Conservation (phyloP, 1,140 invertebrate genomes). For the Bombus pyrosoma region DNA sequence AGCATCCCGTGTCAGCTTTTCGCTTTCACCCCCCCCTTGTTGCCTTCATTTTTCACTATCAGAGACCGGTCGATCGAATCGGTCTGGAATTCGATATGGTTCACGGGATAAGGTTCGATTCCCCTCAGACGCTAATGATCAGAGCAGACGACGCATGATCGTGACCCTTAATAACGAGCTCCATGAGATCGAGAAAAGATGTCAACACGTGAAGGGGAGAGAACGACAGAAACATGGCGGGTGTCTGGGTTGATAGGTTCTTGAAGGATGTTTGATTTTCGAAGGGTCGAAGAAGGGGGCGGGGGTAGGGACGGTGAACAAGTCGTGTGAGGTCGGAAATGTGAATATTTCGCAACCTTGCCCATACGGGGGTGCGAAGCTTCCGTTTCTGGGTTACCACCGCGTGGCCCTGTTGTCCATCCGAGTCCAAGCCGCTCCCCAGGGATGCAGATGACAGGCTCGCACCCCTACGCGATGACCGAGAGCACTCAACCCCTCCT, state of each 20-base stretch:
- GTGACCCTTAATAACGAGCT: slow-evolving; percentile 25
- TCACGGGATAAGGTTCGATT: slow-evolving; percentile 21
- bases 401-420: slow-evolving; percentile 79
- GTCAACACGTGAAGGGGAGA: neutral
- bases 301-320: slow-evolving; percentile 27
- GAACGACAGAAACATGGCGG: neutral
- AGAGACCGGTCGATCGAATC: slow-evolving; percentile 11
- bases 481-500: slow-evolving; percentile 78
- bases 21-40: slow-evolving; percentile 33
- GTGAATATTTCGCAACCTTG: slow-evolving; percentile 85
- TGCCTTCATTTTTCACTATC: neutral
- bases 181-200: slow-evolving; percentile 29
- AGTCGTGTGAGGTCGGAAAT: slow-evolving; percentile 71
- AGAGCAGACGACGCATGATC: slow-evolving; percentile 45
- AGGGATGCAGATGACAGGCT: slow-evolving; percentile 76
- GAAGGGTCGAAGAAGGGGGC: neutral
- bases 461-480: slow-evolving; percentile 79
- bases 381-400: slow-evolving; percentile 85
- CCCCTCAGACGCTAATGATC: slow-evolving; percentile 45
- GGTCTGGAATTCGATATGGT: neutral
- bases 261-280: neutral
- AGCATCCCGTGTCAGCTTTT: neutral
- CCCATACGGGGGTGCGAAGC: slow-evolving; percentile 89
- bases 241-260: neutral
- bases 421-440: slow-evolving; percentile 76